Percentiles rank a stretch among this genome's conserved stretches.
These are phyloP conservation scores for Sialia sialis DNA, from an alignment of 2,113 vertebrate species.

Conservation along the genomic window DNA sequence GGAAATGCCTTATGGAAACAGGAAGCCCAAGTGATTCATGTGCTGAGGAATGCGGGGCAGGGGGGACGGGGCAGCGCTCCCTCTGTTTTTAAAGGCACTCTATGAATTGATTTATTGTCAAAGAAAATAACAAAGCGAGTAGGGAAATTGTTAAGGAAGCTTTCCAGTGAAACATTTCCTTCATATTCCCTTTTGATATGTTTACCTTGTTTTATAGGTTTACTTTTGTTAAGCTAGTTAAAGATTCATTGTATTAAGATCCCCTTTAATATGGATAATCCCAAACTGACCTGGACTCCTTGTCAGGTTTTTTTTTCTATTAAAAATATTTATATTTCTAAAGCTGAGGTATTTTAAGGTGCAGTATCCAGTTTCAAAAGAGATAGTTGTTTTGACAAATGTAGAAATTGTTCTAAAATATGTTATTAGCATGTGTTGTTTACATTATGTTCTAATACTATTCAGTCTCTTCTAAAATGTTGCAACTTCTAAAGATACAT, in stretches of 20 bases:
- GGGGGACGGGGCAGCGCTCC: conserved; percentile 57
- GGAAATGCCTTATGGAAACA: conserved; percentile 98
- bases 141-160: conserved; percentile 91
- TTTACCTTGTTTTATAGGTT: conserved; percentile 89
- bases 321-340: conserved; percentile 82
- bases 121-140: conserved; percentile 89
- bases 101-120: conserved; percentile 97
- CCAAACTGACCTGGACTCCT: conserved; percentile 73
- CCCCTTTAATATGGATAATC: conserved; percentile 76
- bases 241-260: conserved; percentile 75
- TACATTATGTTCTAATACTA: conserved; percentile 73
- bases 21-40: conserved; percentile 96
- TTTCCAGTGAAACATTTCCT: conserved; percentile 93
- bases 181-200: conserved; percentile 85
- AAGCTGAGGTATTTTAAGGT: conserved; percentile 75
- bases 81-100: conserved; percentile 86
- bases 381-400: conserved; percentile 75
- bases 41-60: conserved; percentile 83
- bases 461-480: conserved; percentile 63
- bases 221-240: conserved; percentile 85
- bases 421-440: conserved; percentile 71
- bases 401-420: conserved; percentile 71
- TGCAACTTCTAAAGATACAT: conserved; percentile 71
- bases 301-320: conserved; percentile 74
- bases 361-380: conserved; percentile 74